A percentile compares a stretch with the other conserved stretches of the same genome.
phyloP scores from a whole-genome alignment of 2,797 vertebrate species.

The Aldrovandia affinis region DNA sequence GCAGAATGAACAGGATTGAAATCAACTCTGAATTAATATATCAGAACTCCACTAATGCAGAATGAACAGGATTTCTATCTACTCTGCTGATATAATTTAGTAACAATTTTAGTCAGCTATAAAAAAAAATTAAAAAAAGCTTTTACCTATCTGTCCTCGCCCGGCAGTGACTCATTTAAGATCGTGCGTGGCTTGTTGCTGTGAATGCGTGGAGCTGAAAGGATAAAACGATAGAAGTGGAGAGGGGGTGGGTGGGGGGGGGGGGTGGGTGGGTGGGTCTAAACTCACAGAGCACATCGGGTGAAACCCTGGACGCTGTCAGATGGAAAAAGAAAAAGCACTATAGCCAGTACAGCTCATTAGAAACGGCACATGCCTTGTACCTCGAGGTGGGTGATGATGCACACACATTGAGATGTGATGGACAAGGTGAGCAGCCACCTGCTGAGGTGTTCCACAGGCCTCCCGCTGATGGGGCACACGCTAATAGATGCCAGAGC shows the following conservation, averaged over 20 bases:
- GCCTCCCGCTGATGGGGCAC: background rate
- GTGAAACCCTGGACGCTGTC: slow-evolving; percentile 9
- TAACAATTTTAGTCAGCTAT: background rate
- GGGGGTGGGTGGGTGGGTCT: too few relatives aligned
- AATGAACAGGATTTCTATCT: slow-evolving; percentile 14
- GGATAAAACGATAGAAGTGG: background rate
- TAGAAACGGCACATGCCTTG: background rate
- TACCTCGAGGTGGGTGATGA: background rate
- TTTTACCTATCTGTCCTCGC: background rate
- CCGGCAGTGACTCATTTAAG: slow-evolving; percentile 7
- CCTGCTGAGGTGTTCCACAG: background rate
- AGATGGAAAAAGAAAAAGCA: slow-evolving; percentile 6
- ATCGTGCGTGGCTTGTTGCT: slow-evolving; percentile 13
- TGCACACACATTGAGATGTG: slow-evolving; percentile 20
- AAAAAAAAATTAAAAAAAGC: background rate
- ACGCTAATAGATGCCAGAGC: background rate
- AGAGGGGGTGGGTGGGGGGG: background rate
- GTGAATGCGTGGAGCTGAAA: background rate
- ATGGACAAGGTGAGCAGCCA: background rate
- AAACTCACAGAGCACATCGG: background rate
- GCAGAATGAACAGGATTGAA: slow-evolving; percentile 21
- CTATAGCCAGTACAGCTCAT: background rate
- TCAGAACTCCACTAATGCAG: background rate
- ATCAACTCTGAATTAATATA: background rate
- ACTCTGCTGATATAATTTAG: background rate